Percentiles rank a stretch among this genome's conserved stretches.
Evolutionary conservation across 2,888 invertebrate species (phyloP).

Genomic region (Morinoia aosen): DNA sequence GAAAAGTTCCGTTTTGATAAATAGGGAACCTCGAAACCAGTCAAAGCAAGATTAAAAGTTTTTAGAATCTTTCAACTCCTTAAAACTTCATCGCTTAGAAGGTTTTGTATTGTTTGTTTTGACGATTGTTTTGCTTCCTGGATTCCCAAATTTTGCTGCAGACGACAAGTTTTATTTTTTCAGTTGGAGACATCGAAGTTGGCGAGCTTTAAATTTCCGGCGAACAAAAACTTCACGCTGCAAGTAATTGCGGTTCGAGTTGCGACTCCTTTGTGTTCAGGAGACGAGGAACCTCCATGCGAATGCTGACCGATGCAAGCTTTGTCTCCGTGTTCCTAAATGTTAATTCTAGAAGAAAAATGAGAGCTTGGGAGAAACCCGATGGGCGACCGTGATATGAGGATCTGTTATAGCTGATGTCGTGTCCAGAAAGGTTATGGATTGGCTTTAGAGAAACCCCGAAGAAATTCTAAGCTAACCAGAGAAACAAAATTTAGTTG

Average conservation of each 20-base stretch:
- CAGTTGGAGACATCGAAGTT: background rate
- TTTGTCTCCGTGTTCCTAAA: background rate
- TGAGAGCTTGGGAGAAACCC: background rate
- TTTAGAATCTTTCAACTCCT: no score
- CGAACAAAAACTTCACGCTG: background rate
- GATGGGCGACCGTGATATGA: background rate
- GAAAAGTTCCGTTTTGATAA: no score
- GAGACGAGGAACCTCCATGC: background rate
- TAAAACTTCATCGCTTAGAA: no score
- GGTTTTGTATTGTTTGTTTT: no score
- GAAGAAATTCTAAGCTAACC: background rate
- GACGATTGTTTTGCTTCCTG: no score
- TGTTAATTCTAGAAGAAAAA: conserved; percentile 6
- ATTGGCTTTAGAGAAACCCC: background rate
- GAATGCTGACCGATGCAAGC: conserved; percentile 1
- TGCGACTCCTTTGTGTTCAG: background rate
- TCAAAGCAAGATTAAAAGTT: no score
- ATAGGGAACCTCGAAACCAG: no score
- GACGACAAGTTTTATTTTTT: background rate
- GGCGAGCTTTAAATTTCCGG: background rate
- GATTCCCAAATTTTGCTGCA: background rate
- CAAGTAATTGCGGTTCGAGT: background rate
- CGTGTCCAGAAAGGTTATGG: background rate
- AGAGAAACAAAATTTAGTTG: background rate
- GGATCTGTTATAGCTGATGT: background rate